Evolutionary conservation across 37 sponge, comb jelly and placozoan genomes (phyloP), one percentile per base, ranked within the genome.

Genomic region (Amphimedon queenslandica): DNA sequence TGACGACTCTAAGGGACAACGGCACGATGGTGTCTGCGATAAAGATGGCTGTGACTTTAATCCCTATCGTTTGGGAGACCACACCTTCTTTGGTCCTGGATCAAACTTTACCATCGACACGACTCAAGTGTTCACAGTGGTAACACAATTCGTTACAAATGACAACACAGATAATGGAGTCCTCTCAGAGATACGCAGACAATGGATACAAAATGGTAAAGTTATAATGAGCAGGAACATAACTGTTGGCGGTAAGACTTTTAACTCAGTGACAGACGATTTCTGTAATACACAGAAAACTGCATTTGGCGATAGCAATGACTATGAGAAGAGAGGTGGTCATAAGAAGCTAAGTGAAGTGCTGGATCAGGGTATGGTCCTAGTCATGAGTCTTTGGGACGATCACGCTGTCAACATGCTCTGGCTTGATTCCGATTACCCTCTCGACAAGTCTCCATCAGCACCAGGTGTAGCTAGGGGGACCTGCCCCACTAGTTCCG

Each of bases 31-130:
- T 11, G 40, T 61, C 3, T 63, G 75, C 34, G 75, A 74, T 58
- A 74, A 40, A 63, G 64, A 40, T 36, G 77, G 77, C 34, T 76
- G 77, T 65, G 77, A 76, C 27, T 76, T 76, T 57, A 76, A 76
- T 42, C 77, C 77, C 30, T 76, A 76, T 51, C 77, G 67, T 10
- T 66, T 76, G 77, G 77, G 77, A 18, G 68, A 76, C 56, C 64
- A 76, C 57, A 51, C 56, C 23, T 76, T 76, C 38, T 76, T 55
- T 66, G 77, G 77, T 4, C 77, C 77, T 31, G 8, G 55, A 18
- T 4, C 55, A 8, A 76, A 66, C 68, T 76, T 76, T 42, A 66
- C 57, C 8, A 76, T 76, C 37, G 77, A 76, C 37, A 53, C 77
- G 16, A 76, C 77, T 36, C 35, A 76, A 35, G 35, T 31, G 2